phyloP scores from a whole-genome alignment of 2,797 vertebrate genomes.

The Sebastolobus alascanus region DNA sequence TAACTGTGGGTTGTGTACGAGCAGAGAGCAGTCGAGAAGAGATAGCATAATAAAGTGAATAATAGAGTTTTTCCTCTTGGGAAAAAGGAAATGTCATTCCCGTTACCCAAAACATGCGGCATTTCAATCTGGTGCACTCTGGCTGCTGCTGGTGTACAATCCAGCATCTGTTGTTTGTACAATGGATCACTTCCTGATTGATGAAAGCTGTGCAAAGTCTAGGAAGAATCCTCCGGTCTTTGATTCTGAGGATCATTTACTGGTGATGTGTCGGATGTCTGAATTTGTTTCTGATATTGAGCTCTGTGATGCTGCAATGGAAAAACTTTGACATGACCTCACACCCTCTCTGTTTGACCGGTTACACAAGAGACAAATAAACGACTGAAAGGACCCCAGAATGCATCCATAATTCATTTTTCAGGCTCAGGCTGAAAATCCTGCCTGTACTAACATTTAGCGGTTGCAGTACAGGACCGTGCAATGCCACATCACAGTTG shows the following conservation, averaged over 20 bases:
- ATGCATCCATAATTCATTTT: not conserved
- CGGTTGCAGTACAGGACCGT: not conserved
- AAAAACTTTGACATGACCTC: conserved; percentile 20
- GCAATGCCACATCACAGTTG: not conserved
- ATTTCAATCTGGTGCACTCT: not conserved
- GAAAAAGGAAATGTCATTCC: not conserved
- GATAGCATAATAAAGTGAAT: not conserved
- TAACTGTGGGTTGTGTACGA: not conserved
- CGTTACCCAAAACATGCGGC: conserved; percentile 1
- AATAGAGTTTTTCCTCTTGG: not conserved
- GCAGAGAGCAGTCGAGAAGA: not conserved
- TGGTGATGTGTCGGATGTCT: not conserved
- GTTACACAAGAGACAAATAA: not conserved
- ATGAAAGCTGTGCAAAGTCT: conserved; percentile 40
- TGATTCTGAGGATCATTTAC: conserved; percentile 13
- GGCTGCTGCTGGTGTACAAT: conserved; percentile 35
- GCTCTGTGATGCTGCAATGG: conserved; percentile 10
- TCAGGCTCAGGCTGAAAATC: conserved; percentile 7
- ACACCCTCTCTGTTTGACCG: not conserved
- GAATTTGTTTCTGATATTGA: conserved; percentile 16
- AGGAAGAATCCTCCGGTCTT: not conserved
- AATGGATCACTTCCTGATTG: conserved; percentile 19
- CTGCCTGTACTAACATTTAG: not conserved
- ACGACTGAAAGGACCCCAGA: not conserved
- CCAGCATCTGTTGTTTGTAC: conserved; percentile 36